Percentiles rank a stretch among this genome's conserved stretches.
Conservation (phyloP, 2,113 vertebrate genomes). For the Coptodon bakossiorum region DNA sequence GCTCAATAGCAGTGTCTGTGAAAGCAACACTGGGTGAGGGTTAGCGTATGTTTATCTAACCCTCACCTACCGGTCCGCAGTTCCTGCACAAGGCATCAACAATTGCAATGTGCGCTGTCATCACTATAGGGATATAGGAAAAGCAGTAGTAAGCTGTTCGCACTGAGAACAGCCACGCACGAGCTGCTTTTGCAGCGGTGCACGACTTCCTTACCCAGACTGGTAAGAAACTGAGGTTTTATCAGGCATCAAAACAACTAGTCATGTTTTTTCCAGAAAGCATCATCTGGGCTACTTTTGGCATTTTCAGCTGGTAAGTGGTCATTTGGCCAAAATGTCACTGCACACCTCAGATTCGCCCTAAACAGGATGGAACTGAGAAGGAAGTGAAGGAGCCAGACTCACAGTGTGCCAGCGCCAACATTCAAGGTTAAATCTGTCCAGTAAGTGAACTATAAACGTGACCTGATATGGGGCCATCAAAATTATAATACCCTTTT, state of each 20-base stretch:
- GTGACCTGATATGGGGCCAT: not conserved
- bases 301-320: not conserved
- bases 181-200: not conserved
- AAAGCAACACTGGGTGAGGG: not conserved
- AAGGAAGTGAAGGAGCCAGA: not conserved
- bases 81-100: not conserved
- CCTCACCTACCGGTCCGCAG: not conserved
- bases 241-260: not conserved
- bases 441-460: not conserved
- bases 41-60: not conserved
- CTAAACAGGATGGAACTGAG: not conserved
- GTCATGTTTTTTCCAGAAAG: not conserved
- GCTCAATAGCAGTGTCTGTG: conserved; percentile 24
- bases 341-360: not conserved
- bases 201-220: not conserved
- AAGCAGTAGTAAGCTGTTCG: not conserved
- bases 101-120: not conserved
- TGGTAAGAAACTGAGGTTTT: not conserved
- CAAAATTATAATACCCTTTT: not conserved
- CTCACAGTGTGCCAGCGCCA: not conserved
- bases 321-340: not conserved
- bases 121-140: not conserved
- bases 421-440: not conserved
- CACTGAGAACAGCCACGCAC: not conserved
- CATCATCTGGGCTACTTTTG: not conserved